A percentile compares a stretch with the other conserved stretches of the same genome.
phyloP scores from a whole-genome alignment of 2,888 invertebrate genomes.

The Parnassius mnemosyne region DNA sequence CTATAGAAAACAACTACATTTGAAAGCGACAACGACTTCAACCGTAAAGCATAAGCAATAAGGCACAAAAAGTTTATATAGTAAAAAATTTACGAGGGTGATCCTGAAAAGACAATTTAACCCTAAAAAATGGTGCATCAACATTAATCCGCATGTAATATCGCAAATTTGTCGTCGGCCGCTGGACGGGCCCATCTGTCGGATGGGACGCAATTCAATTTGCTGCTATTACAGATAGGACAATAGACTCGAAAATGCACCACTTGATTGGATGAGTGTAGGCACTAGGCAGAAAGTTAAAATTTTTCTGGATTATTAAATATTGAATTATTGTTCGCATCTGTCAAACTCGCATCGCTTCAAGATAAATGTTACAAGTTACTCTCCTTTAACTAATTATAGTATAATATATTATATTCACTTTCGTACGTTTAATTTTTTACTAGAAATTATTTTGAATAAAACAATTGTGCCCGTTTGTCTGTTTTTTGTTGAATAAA shows the following conservation, averaged over 20 bases:
- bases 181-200: conserved; percentile 66
- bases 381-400: too few relatives aligned
- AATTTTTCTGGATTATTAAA: conserved; percentile 24
- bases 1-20: conserved; percentile 46
- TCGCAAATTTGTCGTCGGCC: conserved; percentile 78
- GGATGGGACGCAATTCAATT: conserved; percentile 66
- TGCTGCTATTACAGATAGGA: conserved; percentile 60
- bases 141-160: conserved; percentile 81
- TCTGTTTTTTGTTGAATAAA: too few relatives aligned
- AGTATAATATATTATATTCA: too few relatives aligned
- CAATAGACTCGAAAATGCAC: conserved; percentile 38
- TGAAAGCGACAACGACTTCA: background rate
- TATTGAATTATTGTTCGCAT: conserved; percentile 15
- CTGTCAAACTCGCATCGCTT: background rate
- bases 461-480: too few relatives aligned
- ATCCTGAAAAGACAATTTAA: conserved; percentile 78
- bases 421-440: too few relatives aligned
- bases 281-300: conserved; percentile 45
- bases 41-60: conserved; percentile 1
- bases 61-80: conserved; percentile 14
- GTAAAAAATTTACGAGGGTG: conserved; percentile 49
- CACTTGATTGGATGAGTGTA: conserved; percentile 50
- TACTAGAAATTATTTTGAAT: too few relatives aligned
- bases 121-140: conserved; percentile 77
- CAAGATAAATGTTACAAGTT: too few relatives aligned